Conservation (phyloP, 2,797 vertebrate genomes). For the Oreochromis mossambicus region DNA sequence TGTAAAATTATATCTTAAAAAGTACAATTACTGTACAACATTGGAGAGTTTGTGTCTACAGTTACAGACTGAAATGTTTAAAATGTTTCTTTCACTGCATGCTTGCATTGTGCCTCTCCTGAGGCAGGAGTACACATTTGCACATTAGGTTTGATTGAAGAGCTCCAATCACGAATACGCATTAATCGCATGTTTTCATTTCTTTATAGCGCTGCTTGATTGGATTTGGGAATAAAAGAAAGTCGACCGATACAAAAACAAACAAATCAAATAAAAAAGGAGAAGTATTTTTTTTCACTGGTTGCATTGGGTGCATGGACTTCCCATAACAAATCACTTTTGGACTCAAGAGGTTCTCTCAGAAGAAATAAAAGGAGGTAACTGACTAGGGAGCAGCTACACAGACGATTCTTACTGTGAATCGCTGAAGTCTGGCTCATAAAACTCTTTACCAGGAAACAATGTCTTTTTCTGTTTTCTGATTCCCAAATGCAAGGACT, state of each 20-base stretch:
- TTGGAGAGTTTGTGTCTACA: not conserved
- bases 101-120: not conserved
- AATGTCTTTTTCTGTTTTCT: not conserved
- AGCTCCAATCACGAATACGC: not conserved
- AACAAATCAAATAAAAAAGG: not conserved
- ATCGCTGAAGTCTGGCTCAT: not conserved
- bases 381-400: not conserved
- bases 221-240: not conserved
- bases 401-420: not conserved
- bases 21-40: not conserved
- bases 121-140: not conserved
- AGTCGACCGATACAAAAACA: not conserved
- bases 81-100: not conserved
- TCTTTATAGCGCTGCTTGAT: not conserved
- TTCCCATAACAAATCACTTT: not conserved
- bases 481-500: not conserved
- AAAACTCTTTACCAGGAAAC: not conserved
- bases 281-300: not conserved
- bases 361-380: not conserved
- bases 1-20: not conserved
- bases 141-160: not conserved
- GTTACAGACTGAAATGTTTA: not conserved
- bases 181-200: not conserved
- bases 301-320: not conserved
- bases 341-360: not conserved